These are phyloP conservation scores for Oeneis ivallda DNA, from an alignment of 2,888 invertebrate genomes.

Conservation along the genomic window DNA sequence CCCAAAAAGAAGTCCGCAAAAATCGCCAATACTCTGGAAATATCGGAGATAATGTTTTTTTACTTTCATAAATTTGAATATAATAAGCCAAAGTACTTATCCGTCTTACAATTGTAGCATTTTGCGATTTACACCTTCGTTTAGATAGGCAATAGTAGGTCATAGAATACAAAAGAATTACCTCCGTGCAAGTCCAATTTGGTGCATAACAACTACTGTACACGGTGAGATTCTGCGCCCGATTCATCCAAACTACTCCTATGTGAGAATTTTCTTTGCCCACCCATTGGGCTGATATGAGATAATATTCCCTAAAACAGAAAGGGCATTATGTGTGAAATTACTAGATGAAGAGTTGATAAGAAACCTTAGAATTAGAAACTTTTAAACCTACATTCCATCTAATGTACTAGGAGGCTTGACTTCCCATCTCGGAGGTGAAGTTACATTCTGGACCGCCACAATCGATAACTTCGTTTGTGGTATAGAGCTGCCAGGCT, in stretches of 20 bases:
- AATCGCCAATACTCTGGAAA: no score
- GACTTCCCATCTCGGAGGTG: slow-evolving; percentile 84
- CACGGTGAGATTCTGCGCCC: slow-evolving; percentile 95
- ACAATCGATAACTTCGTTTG: slow-evolving; percentile 91
- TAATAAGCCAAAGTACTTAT: no score
- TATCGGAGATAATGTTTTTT: no score
- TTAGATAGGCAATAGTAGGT: no score
- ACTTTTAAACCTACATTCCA: slow-evolving; percentile 85
- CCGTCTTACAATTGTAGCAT: no score
- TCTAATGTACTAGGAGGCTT: slow-evolving; percentile 88
- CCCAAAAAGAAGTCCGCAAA: no score
- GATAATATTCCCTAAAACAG: slow-evolving; percentile 90
- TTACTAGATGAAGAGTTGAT: not conserved
- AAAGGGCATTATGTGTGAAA: slow-evolving; percentile 31
- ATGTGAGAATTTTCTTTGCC: slow-evolving; percentile 89
- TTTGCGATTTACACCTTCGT: no score
- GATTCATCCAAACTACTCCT: slow-evolving; percentile 95
- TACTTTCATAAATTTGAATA: no score
- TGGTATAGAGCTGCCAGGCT: slow-evolving; percentile 94
- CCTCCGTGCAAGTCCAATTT: slow-evolving; percentile 92
- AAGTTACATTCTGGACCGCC: slow-evolving; percentile 86
- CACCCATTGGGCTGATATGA: slow-evolving; percentile 96
- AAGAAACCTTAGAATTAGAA: not conserved
- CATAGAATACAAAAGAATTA: slow-evolving; percentile 52
- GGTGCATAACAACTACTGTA: slow-evolving; percentile 92